Conservation (phyloP, 2,797 vertebrate genomes). For the Aeoliscus strigatus region DNA sequence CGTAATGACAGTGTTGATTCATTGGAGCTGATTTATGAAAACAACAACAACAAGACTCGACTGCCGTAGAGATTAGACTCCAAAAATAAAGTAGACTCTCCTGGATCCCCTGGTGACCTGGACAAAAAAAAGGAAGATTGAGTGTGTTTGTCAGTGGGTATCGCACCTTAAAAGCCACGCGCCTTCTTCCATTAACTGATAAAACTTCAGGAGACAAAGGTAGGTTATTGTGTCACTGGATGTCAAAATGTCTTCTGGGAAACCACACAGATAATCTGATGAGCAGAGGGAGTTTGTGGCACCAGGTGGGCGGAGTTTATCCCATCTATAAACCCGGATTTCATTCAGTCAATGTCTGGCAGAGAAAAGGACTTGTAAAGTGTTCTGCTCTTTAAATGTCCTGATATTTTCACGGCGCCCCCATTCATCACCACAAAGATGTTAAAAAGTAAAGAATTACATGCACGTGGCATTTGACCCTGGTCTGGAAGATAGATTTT, state of each 20-base stretch:
- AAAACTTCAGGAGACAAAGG: slow-evolving; percentile 14
- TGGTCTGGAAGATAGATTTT: slow-evolving; percentile 39
- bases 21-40: too few species aligned
- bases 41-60: too few species aligned
- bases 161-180: too few species aligned
- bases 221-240: slow-evolving; percentile 14
- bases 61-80: too few species aligned
- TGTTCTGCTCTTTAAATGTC: slow-evolving; percentile 19
- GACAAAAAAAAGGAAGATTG: too few species aligned
- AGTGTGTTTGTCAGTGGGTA: too few species aligned
- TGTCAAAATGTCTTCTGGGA: slow-evolving; percentile 22
- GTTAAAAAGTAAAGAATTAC: slow-evolving; percentile 23
- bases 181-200: slow-evolving; percentile 1
- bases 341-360: slow-evolving; percentile 22
- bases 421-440: slow-evolving; percentile 27
- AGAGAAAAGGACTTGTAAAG: slow-evolving; percentile 24
- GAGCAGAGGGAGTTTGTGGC: slow-evolving; percentile 20
- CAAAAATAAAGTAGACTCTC: too few species aligned
- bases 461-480: slow-evolving; percentile 26
- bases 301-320: slow-evolving; percentile 23
- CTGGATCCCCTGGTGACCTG: too few species aligned
- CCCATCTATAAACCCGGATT: slow-evolving; percentile 18
- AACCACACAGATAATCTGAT: slow-evolving; percentile 20
- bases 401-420: slow-evolving; percentile 44
- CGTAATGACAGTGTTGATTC: too few species aligned